Percentiles rank a stretch among this genome's conserved stretches.
These are phyloP conservation scores for Stichodactyla helianthus DNA, from an alignment of 64 coral and sea anemone genomes.

Conservation along the genomic window DNA sequence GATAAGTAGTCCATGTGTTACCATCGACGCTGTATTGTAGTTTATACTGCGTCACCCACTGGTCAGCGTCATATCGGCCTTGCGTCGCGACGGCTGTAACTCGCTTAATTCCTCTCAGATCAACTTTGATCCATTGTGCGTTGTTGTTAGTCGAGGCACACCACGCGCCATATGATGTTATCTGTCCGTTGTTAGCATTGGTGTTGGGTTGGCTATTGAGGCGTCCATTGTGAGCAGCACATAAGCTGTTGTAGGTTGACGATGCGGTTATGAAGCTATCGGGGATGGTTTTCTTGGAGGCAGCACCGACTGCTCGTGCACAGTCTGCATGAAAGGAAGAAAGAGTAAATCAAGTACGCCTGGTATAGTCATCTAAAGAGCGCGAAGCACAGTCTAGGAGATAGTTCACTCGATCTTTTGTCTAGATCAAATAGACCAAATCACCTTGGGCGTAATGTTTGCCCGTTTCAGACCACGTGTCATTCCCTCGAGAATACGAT, in stretches of 20 bases:
- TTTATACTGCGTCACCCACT: constrained; percentile 54
- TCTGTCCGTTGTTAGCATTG: not conserved
- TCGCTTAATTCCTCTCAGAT: constrained; percentile 30
- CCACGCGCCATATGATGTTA: constrained; percentile 51
- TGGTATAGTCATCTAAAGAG: not conserved
- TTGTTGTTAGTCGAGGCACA: constrained; percentile 13
- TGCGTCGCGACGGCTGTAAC: constrained; percentile 68
- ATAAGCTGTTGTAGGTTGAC: not conserved
- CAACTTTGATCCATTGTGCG: constrained; percentile 57
- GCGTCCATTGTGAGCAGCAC: constrained; percentile 35
- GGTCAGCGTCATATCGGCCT: constrained; percentile 43
- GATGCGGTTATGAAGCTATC: constrained; percentile 66
- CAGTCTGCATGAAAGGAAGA: constrained; percentile 30
- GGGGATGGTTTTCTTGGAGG: constrained; percentile 3
- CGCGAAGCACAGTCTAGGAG: no score
- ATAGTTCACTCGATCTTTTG: no score
- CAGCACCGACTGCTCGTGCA: constrained; percentile 32
- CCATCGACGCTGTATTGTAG: constrained; percentile 42
- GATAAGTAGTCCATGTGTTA: constrained; percentile 30
- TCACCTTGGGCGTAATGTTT: no score
- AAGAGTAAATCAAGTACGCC: not conserved
- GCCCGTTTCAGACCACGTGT: not conserved
- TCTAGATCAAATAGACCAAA: not conserved
- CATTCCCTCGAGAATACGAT: no score
- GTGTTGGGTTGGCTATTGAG: constrained; percentile 22